phyloP scores from a whole-genome alignment of 2,113 vertebrate genomes.

The Lophotis ruficrista region DNA sequence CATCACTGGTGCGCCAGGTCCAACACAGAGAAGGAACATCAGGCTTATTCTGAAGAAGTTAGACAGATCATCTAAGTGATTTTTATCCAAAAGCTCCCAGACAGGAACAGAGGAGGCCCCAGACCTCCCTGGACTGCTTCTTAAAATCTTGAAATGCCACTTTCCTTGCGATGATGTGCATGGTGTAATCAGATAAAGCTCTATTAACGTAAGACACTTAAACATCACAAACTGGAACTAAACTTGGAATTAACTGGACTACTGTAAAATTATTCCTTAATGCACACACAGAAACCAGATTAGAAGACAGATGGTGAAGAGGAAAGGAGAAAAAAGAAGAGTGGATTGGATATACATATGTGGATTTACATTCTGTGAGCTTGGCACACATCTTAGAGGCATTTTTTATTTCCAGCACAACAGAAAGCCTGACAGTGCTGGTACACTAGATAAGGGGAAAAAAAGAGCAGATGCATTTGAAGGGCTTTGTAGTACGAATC shows the following conservation, averaged over 20 bases:
- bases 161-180: neutral
- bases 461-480: conserved; percentile 46
- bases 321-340: conserved; percentile 37
- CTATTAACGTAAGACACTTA: neutral
- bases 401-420: conserved; percentile 51
- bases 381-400: conserved; percentile 49
- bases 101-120: neutral
- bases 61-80: neutral
- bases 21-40: neutral
- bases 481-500: conserved; percentile 32
- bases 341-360: conserved; percentile 34
- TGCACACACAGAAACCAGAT: conserved; percentile 47
- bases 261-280: conserved; percentile 57
- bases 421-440: conserved; percentile 48
- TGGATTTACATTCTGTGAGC: conserved; percentile 62
- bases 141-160: neutral
- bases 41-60: neutral
- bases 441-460: conserved; percentile 13
- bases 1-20: neutral
- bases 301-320: conserved; percentile 56
- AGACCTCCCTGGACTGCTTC: neutral
- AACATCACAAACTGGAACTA: neutral
- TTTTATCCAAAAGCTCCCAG: conserved; percentile 27
- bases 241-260: conserved; percentile 10
- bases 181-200: neutral